phyloP scores from a whole-genome alignment of 2,888 invertebrate genomes.

The Parnassius apollo region DNA sequence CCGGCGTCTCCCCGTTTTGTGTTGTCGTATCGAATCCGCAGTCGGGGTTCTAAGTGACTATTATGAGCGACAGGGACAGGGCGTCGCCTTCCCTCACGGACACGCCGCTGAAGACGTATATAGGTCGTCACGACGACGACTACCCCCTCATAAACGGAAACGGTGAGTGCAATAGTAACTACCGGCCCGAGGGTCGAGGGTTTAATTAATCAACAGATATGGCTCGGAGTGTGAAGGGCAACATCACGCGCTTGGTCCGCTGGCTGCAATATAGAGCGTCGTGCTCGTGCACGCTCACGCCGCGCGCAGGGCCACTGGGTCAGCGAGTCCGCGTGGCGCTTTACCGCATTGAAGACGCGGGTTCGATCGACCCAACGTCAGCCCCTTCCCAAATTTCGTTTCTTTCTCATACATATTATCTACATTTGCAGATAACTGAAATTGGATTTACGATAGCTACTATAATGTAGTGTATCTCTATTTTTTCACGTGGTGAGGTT shows the following conservation, averaged over 20 bases:
- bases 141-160: constrained; percentile 90
- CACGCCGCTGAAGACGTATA: constrained; percentile 92
- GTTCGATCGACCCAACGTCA: constrained; percentile 65
- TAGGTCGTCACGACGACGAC: constrained; percentile 91
- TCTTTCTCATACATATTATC: constrained; percentile 34
- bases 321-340: constrained; percentile 38
- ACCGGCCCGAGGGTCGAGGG: constrained; percentile 37
- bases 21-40: constrained; percentile 56
- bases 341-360: constrained; percentile 69
- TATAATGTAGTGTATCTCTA: not conserved
- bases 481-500: not conserved
- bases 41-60: constrained; percentile 79
- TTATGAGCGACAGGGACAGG: constrained; percentile 95
- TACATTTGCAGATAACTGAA: constrained; percentile 17
- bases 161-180: constrained; percentile 70
- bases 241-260: constrained; percentile 41
- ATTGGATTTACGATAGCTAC: not conserved
- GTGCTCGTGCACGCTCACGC: constrained; percentile 37
- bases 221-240: constrained; percentile 34
- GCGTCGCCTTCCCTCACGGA: constrained; percentile 93
- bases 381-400: constrained; percentile 48
- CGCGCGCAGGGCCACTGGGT: constrained; percentile 35
- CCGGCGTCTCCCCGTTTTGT: constrained; percentile 65
- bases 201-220: constrained; percentile 38
- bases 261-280: constrained; percentile 32